Percentiles rank a stretch among this genome's conserved stretches.
Evolutionary conservation across 2,888 invertebrate genomes (phyloP).

Genomic region (Gibbula magus): DNA sequence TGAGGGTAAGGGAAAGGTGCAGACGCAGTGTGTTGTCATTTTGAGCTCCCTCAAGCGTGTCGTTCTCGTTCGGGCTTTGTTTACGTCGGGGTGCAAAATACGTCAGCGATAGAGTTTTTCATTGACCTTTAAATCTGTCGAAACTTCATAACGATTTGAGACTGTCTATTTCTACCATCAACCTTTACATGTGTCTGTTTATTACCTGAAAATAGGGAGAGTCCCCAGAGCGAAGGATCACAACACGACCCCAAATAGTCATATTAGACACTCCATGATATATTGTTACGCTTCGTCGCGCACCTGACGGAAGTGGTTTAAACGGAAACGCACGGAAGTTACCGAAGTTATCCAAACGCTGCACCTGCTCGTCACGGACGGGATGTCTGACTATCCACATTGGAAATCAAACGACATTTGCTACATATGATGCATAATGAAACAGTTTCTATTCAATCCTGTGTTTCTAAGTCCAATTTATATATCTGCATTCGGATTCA

Average conservation of each 20-base stretch:
- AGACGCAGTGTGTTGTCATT: background rate
- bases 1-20: background rate
- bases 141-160: background rate
- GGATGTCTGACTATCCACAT: too few relatives aligned
- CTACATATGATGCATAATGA: too few relatives aligned
- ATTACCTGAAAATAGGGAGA: conserved; percentile 9
- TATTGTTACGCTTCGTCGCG: conserved; percentile 19
- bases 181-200: background rate
- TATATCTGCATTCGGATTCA: too few relatives aligned
- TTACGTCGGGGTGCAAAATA: conserved; percentile 16
- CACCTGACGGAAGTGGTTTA: conserved; percentile 20
- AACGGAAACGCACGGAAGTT: conserved; percentile 18
- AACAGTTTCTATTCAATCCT: too few relatives aligned
- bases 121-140: background rate
- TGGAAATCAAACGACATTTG: too few relatives aligned
- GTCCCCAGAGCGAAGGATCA: background rate
- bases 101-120: conserved; percentile 14
- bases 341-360: background rate
- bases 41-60: background rate
- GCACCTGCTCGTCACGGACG: background rate
- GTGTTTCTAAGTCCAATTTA: too few relatives aligned
- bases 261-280: conserved; percentile 16
- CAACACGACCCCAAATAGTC: background rate
- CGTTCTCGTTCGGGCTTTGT: background rate
- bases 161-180: background rate